A percentile compares a stretch with the other conserved stretches of the same genome.
phyloP scores from a whole-genome alignment of 2,888 invertebrate species.

The Drosophila testacea region DNA sequence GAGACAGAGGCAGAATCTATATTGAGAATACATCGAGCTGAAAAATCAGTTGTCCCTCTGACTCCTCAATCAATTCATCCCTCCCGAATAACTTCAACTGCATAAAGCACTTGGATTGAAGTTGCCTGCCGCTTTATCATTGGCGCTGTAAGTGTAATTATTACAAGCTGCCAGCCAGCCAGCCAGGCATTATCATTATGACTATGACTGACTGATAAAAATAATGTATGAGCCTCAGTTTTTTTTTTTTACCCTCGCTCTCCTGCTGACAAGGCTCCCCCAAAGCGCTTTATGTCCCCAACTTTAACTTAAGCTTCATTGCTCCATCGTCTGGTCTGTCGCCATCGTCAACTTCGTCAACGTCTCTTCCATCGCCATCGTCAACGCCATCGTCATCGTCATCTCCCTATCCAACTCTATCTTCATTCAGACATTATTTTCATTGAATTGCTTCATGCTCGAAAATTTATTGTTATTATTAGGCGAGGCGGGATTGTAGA shows the following conservation, averaged over 20 bases:
- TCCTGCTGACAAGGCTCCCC: conserved; percentile 32
- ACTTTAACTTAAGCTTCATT: conserved; percentile 38
- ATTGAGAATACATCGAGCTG: conserved; percentile 49
- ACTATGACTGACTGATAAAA: conserved; percentile 69
- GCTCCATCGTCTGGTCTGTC: conserved; percentile 38
- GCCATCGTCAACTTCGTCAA: conserved; percentile 41
- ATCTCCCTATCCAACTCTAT: conserved; percentile 32
- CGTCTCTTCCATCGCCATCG: conserved; percentile 21
- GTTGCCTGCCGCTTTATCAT: conserved; percentile 41
- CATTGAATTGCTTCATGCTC: conserved; percentile 76
- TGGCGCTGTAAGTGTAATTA: conserved; percentile 54
- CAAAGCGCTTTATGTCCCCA: conserved; percentile 47
- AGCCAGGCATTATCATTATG: conserved; percentile 54
- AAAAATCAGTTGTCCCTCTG: conserved; percentile 29
- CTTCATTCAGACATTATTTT: conserved; percentile 71
- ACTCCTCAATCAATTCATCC: neutral
- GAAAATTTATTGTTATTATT: conserved; percentile 78
- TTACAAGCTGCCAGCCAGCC: conserved; percentile 50
- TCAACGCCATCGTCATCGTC: conserved; percentile 5
- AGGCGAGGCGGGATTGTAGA: conserved; percentile 29
- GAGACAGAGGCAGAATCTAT: conserved; percentile 4
- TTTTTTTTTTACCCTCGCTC: neutral
- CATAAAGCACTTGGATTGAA: conserved; percentile 16
- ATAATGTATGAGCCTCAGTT: conserved; percentile 56
- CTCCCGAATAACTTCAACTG: conserved; percentile 13